These are phyloP conservation scores for Drosophila kanapiae DNA, from an alignment of 1,140 invertebrate genomes.

Conservation along the genomic window DNA sequence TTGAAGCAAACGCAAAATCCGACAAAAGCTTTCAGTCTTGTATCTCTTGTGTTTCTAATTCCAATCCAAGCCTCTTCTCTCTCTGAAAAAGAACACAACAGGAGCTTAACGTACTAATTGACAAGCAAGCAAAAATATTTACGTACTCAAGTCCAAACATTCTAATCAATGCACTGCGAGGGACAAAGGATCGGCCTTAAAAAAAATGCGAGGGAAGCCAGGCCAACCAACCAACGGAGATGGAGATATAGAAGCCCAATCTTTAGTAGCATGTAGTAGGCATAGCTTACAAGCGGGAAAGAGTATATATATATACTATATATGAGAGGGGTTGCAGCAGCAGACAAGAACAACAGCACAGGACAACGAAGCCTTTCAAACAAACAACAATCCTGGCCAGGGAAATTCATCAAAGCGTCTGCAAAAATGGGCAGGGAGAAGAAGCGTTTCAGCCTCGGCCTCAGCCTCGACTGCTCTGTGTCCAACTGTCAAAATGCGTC, in stretches of 20 bases:
- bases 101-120: conserved; percentile 78
- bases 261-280: conserved; percentile 2
- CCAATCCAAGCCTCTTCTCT: conserved; percentile 1
- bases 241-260: conserved; percentile 24
- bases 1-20: background rate
- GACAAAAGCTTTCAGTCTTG: conserved; percentile 22
- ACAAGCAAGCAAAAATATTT: conserved; percentile 84
- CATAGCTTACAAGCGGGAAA: background rate
- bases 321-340: conserved; percentile 12
- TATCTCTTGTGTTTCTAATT: conserved; percentile 27
- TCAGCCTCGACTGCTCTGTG: conserved; percentile 36
- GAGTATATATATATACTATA: conserved; percentile 10
- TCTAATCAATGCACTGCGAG: conserved; percentile 78
- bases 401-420: conserved; percentile 75
- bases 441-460: conserved; percentile 3
- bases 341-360: conserved; percentile 21
- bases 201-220: conserved; percentile 4
- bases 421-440: background rate
- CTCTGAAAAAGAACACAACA: background rate
- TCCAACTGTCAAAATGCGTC: conserved; percentile 84
- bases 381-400: conserved; percentile 69
- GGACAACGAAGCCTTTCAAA: conserved; percentile 67
- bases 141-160: conserved; percentile 83
- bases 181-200: conserved; percentile 35
- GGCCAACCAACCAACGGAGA: conserved; percentile 44